phyloP scores from a whole-genome alignment of 2,888 invertebrate genomes.

The Euplexia lucipara region DNA sequence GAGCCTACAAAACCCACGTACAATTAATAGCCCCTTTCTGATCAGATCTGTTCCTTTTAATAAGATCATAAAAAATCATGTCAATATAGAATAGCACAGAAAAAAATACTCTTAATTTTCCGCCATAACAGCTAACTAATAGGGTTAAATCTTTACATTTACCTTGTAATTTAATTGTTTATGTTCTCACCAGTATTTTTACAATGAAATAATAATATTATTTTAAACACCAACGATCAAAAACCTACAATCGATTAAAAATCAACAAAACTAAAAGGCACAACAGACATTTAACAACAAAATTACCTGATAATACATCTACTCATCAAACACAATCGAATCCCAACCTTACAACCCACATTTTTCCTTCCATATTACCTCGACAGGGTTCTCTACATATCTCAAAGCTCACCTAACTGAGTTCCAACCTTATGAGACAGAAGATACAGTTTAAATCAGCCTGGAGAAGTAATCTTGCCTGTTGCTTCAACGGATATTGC shows the following conservation, averaged over 20 bases:
- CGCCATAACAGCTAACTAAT: too few species aligned
- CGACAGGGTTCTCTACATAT: conserved; percentile 6
- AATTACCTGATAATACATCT: conserved; percentile 57
- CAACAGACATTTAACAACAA: conserved; percentile 58
- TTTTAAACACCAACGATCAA: conserved; percentile 12
- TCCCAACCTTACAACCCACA: background rate
- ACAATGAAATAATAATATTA: too few species aligned
- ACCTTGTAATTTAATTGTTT: background rate
- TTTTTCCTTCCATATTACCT: conserved; percentile 18
- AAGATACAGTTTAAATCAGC: conserved; percentile 22
- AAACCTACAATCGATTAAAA: conserved; percentile 42
- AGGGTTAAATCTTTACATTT: too few species aligned
- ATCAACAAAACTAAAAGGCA: conserved; percentile 51
- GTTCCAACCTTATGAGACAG: background rate
- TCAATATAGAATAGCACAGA: too few species aligned
- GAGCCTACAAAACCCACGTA: too few species aligned
- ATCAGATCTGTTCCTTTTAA: too few species aligned
- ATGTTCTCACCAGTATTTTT: background rate
- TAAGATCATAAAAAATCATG: too few species aligned
- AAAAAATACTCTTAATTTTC: too few species aligned
- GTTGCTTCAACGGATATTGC: conserved; percentile 88
- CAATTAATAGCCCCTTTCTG: too few species aligned
- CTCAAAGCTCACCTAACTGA: background rate
- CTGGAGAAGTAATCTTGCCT: conserved; percentile 70
- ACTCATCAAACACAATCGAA: background rate